Conservation (phyloP, 2,113 vertebrate species). For the Engystomops pustulosus region DNA sequence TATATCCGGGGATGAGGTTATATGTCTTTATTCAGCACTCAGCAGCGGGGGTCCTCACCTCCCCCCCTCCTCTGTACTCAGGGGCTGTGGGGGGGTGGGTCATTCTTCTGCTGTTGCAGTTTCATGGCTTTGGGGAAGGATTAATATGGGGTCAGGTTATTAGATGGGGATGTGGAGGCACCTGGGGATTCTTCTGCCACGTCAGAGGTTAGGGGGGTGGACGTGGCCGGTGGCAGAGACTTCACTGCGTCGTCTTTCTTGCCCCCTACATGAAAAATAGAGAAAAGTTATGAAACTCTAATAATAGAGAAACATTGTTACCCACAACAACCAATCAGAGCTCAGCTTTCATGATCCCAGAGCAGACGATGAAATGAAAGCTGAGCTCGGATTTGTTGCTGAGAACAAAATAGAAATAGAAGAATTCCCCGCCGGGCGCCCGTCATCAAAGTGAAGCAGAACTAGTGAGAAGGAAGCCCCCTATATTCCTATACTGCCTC, state of each 20-base stretch:
- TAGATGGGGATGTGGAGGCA: neutral
- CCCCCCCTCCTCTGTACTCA: conserved; percentile 19
- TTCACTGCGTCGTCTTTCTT: conserved; percentile 7
- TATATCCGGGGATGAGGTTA: neutral
- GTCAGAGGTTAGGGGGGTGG: conserved; percentile 15
- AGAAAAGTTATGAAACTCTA: neutral
- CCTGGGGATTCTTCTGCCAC: neutral
- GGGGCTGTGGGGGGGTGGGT: conserved; percentile 30
- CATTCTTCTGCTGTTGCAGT: conserved; percentile 29
- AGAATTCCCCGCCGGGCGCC: too few relatives aligned
- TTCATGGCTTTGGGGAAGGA: neutral
- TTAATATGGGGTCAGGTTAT: neutral
- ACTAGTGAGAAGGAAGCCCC: too few relatives aligned
- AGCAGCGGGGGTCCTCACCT: conserved; percentile 12
- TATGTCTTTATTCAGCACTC: conserved; percentile 35
- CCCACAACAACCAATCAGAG: too few relatives aligned
- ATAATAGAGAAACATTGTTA: too few relatives aligned
- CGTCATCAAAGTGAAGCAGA: too few relatives aligned
- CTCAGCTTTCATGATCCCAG: too few relatives aligned
- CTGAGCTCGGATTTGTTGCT: too few relatives aligned
- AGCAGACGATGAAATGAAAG: too few relatives aligned
- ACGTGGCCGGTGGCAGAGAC: neutral
- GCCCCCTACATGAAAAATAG: conserved; percentile 3
- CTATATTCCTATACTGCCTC: too few relatives aligned
- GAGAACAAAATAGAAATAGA: too few relatives aligned